Base-by-base conservation (phyloP, 2,888 invertebrate genomes). In the Eudasyphora cyanicolor region DNA sequence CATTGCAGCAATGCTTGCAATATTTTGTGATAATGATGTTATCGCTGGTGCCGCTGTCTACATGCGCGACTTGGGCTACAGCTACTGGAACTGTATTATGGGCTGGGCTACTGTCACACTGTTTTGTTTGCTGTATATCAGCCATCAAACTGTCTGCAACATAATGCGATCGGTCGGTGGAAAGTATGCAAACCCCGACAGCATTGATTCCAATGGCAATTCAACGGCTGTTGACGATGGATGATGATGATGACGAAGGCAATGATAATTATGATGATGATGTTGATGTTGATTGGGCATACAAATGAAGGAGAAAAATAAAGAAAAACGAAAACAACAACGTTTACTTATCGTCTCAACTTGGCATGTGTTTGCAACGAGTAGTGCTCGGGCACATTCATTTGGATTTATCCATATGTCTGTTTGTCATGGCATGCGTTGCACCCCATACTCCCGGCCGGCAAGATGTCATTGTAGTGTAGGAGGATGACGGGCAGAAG, bases 351-450 rank as follows among this genome's bases (percentile, higher is more conserved):
- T 60, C 60, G 60, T 60, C 14, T 32, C 32, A n/a, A 14, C 54
- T 14, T 54, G 54, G 27, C 27, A 57, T 27, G 4, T 57, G 54
- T 27, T 1, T 54, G 10, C 12, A n/a, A n/a, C n/a, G n/a, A n/a
- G 24, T 12, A n/a, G 35, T 42, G 67, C 21, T 42, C 21, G 38
- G 19, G 67, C 38, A 67, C 60, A 75, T 78, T 81, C 84, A 81
- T 81, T 84, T 78, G 78, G 78, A 81, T 84, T 84, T 76, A 79
- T 10, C 24, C 24, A n/a, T n/a, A n/a, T n/a, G 0, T 32, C 17
- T 51, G 51, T 19, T 84, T 81, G 81, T 77, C 84, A 81, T 84
- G 81, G 80, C 84, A 81, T 84, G 84, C 84, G 80, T 81, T 73
- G 75, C 38, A 17, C 21, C 60, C 29, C 14, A 32, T 35, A 64